phyloP scores from a whole-genome alignment of 92 coral and sea anemone genomes.

The Parazoanthus swiftii region DNA sequence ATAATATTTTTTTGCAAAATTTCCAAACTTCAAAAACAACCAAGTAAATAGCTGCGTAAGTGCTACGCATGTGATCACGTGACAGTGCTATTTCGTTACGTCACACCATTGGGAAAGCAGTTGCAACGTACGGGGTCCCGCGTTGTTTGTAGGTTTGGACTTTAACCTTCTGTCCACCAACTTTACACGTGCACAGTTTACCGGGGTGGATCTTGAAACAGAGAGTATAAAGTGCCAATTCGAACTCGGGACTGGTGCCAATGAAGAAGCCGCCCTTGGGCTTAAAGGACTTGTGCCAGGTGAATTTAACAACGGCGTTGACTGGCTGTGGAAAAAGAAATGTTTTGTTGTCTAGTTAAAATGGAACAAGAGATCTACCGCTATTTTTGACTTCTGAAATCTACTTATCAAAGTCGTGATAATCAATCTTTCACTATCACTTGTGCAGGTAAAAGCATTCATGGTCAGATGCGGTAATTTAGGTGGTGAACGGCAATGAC shows the following conservation, averaged over 20 bases:
- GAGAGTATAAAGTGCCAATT: conserved; percentile 45
- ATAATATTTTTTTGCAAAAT: too few relatives aligned
- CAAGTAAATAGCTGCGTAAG: too few relatives aligned
- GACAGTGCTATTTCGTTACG: background rate
- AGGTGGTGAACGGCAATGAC: too few relatives aligned
- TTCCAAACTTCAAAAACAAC: too few relatives aligned
- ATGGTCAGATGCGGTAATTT: too few relatives aligned
- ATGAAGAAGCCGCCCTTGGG: conserved; percentile 38
- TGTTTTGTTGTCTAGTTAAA: too few relatives aligned
- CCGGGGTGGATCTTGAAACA: conserved; percentile 40
- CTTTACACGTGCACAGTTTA: conserved; percentile 32
- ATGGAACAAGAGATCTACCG: too few relatives aligned
- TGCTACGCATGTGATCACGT: too few relatives aligned
- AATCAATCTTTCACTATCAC: too few relatives aligned
- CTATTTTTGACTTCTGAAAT: too few relatives aligned
- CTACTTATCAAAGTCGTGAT: too few relatives aligned
- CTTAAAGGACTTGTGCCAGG: conserved; percentile 11
- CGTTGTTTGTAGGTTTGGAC: conserved; percentile 30
- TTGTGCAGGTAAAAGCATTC: too few relatives aligned
- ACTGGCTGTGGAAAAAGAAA: conserved; percentile 25
- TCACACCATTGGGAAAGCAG: conserved; percentile 10
- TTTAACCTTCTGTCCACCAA: conserved; percentile 8
- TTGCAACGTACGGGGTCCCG: background rate
- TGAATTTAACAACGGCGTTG: conserved; percentile 28
- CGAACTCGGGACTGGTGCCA: conserved; percentile 47